Conservation (phyloP, 35 echinoderm and acorn worm genomes). For the Stichopus chloronotus region DNA sequence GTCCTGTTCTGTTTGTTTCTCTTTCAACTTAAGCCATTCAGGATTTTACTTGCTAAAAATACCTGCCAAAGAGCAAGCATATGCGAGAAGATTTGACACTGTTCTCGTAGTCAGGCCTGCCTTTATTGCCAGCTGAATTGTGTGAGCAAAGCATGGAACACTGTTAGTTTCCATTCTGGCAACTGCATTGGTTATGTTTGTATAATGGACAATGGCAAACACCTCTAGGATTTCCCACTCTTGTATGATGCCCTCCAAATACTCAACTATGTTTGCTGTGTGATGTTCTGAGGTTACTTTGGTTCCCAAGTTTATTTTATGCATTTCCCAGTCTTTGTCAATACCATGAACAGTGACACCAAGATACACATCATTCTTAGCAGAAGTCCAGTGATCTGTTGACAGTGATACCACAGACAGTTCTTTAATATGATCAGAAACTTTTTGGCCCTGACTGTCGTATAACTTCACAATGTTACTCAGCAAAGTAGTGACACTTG, state of each 20-base stretch:
- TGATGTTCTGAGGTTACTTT: neutral
- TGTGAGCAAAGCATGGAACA: conserved; percentile 33
- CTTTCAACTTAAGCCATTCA: neutral
- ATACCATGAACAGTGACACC: conserved; percentile 21
- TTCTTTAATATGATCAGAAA: neutral
- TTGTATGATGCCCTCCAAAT: neutral
- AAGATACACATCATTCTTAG: neutral
- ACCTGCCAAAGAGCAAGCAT: neutral
- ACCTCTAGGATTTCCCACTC: neutral
- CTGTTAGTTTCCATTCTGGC: neutral
- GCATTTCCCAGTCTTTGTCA: conserved; percentile 23
- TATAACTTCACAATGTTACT: conserved; percentile 4
- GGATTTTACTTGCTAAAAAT: neutral
- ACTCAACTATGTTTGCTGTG: neutral
- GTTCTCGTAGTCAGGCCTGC: neutral
- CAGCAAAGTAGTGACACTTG: neutral
- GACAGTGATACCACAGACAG: neutral
- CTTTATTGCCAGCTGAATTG: conserved; percentile 12
- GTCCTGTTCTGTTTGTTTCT: neutral
- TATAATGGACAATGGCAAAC: neutral
- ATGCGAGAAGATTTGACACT: neutral
- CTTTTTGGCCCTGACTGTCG: neutral
- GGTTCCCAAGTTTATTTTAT: neutral
- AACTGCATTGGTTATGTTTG: neutral
- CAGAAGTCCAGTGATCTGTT: conserved; percentile 47